Base-by-base conservation (phyloP, 2,888 invertebrate genomes). In the Tupiocoris notatus region DNA sequence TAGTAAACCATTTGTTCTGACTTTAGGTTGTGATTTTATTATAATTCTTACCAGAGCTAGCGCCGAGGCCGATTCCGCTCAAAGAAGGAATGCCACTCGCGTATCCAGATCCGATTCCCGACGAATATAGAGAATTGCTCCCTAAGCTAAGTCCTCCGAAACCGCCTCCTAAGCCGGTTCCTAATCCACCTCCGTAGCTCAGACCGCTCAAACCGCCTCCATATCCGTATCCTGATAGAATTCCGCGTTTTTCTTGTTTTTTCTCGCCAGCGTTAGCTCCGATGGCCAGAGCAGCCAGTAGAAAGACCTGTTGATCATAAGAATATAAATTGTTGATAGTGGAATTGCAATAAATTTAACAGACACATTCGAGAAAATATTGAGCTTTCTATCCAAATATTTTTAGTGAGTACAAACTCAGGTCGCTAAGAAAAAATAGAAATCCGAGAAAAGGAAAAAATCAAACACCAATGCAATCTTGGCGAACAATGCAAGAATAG, bases 211-310 rank as follows among this genome's bases (percentile, higher is more conserved):
- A 39, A 17, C 73, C 73, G 24, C 56, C 64, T 12, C 75, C 75
- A 24, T 65, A 65, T 9, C 65, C 75, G n/a, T n/a, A n/a, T 7
- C 64, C 56, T 2, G 64, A 65, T 17, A 75, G 58, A 25, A 75
- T 64, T 1, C 75, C 75, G 9, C 75, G 2, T 57, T 66, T 75
- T 25, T 65, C 75, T 9, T 20, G 21, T 20, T 56, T 56, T 25
- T 75, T 75, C 58, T 75, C 75, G 2, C 23, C 75, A 16, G 75
- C 75, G 2, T 16, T 9, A 18, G 75, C 75, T 7, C 58, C 64
- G 3, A 75, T 17, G 65, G 75, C 75, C 64, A 75, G 25, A 56
- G 75, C 75, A 20, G 58, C 75, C 65, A 75, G 18, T 21, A 75
- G 20, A 12, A 39, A 39, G 22, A 75, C 65, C 75, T 75, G 75